Evolutionary conservation across 37 sponge, comb jelly and placozoan genomes (phyloP).

Genomic region (Crambe crambe): DNA sequence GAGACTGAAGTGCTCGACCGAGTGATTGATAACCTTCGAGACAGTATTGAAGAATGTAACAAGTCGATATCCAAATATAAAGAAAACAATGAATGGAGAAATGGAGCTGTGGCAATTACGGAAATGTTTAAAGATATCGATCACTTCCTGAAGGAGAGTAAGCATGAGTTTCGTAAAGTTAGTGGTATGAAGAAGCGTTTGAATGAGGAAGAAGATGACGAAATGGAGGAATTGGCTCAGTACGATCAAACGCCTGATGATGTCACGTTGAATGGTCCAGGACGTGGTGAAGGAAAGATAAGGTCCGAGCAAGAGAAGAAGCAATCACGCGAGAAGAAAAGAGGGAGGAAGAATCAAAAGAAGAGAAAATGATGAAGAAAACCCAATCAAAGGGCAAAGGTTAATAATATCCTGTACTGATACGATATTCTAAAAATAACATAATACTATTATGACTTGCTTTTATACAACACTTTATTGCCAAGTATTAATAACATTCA

Average conservation of each 20-base stretch:
- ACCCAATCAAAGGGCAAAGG: background rate
- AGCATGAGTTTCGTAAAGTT: background rate
- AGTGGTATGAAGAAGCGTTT: background rate
- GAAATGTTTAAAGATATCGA: background rate
- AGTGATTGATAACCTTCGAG: constrained; percentile 17
- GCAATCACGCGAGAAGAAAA: constrained; percentile 9
- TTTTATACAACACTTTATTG: too few relatives aligned
- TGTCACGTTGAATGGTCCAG: background rate
- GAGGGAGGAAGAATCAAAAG: constrained; percentile 4
- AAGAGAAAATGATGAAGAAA: background rate
- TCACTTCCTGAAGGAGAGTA: background rate
- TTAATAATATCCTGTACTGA: too few relatives aligned
- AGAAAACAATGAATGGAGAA: constrained; percentile 8
- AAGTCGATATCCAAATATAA: background rate
- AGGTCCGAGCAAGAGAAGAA: constrained; percentile 2
- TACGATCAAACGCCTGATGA: background rate
- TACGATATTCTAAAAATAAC: too few relatives aligned
- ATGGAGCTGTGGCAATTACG: background rate
- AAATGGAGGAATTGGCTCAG: background rate
- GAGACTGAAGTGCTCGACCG: constrained; percentile 7
- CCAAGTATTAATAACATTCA: too few relatives aligned
- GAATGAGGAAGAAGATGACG: constrained; percentile 1
- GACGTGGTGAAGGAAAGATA: background rate
- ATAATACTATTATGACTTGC: too few relatives aligned
- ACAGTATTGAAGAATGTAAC: constrained; percentile 11